Percentiles rank a stretch among this genome's conserved stretches.
phyloP scores from a whole-genome alignment of 2,888 invertebrate species.

The Hofmannophila pseudospretella region DNA sequence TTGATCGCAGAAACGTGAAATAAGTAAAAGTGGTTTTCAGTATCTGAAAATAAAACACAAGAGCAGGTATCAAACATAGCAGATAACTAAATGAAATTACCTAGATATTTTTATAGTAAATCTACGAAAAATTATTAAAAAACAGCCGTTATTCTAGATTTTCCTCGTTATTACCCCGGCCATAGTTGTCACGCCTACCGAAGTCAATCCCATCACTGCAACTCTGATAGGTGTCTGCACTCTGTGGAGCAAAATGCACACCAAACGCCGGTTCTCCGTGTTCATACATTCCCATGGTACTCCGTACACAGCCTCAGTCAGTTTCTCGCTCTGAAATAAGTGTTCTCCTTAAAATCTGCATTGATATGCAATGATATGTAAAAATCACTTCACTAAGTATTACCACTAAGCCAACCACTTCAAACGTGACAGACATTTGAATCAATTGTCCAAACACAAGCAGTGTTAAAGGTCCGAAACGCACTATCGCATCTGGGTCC shows the following conservation, averaged over 20 bases:
- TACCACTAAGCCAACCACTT: slow-evolving; percentile 26
- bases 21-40: background rate
- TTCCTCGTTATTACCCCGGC: slow-evolving; percentile 21
- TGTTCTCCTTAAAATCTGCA: background rate
- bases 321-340: slow-evolving; percentile 26
- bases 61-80: background rate
- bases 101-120: background rate
- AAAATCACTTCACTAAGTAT: background rate
- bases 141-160: background rate
- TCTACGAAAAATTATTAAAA: background rate
- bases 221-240: slow-evolving; percentile 29
- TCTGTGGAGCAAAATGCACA: slow-evolving; percentile 25
- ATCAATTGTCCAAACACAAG: slow-evolving; percentile 28
- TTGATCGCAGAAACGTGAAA: background rate
- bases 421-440: slow-evolving; percentile 29
- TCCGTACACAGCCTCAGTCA: slow-evolving; percentile 28
- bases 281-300: slow-evolving; percentile 41
- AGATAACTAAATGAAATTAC: background rate
- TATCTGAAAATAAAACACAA: background rate
- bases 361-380: slow-evolving; percentile 5
- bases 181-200: slow-evolving; percentile 37
- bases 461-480: slow-evolving; percentile 17
- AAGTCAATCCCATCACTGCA: slow-evolving; percentile 26
- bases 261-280: slow-evolving; percentile 18
- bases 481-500: background rate